A percentile compares a stretch with the other conserved stretches of the same genome.
These are phyloP conservation scores for Papilio dardanus DNA, from an alignment of 1,140 invertebrate genomes.

Conservation along the genomic window DNA sequence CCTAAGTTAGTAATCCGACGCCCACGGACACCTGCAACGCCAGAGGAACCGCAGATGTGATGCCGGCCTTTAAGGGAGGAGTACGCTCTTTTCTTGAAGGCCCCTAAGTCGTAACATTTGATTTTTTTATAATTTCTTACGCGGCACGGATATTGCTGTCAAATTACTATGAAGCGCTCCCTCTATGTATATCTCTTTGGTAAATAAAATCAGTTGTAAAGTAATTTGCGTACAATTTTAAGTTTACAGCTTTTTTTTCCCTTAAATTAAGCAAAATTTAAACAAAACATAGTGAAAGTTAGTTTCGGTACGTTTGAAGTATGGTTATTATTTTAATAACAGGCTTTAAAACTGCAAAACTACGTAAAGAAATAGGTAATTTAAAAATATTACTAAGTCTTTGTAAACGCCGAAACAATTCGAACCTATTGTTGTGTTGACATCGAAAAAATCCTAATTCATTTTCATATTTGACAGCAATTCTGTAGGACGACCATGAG, in stretches of 20 bases:
- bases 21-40: no score
- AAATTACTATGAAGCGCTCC: no score
- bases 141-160: no score
- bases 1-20: no score
- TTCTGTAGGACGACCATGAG: background rate
- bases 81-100: no score
- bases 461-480: constrained; percentile 30
- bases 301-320: constrained; percentile 13
- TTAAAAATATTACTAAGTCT: constrained; percentile 15
- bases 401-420: constrained; percentile 29
- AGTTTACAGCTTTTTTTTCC: background rate
- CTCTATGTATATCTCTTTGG: no score
- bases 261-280: constrained; percentile 3
- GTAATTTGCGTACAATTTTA: background rate
- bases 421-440: constrained; percentile 26
- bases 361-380: background rate
- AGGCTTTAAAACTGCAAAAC: constrained; percentile 25
- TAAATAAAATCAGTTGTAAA: constrained; percentile 2
- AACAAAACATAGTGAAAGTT: constrained; percentile 5
- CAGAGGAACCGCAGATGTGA: no score
- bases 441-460: constrained; percentile 17
- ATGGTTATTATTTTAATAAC: constrained; percentile 20
- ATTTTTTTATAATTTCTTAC: no score
- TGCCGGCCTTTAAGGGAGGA: no score
- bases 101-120: no score